Evolutionary conservation across 2,797 vertebrate species (phyloP).

Genomic region (Thripadectes ignobilis): DNA sequence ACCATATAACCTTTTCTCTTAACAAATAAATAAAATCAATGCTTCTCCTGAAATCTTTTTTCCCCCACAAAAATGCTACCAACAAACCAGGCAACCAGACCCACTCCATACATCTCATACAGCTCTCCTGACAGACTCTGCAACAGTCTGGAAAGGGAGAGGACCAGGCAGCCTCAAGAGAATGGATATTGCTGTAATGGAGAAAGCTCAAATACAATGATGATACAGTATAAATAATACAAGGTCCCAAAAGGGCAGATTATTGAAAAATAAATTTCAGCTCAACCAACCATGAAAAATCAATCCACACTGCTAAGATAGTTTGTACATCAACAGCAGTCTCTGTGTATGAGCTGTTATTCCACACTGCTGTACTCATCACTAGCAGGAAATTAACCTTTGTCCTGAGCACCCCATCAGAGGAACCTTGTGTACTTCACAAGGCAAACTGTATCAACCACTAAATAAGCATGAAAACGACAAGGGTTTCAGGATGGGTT

Average conservation of each 20-base stretch:
- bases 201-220: background rate
- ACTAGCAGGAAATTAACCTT: background rate
- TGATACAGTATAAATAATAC: background rate
- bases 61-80: background rate
- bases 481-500: fast-evolving
- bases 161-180: background rate
- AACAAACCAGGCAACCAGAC: background rate
- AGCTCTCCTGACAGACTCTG: background rate
- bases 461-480: background rate
- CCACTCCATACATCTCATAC: background rate
- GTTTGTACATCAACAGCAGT: background rate
- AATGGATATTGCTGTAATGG: background rate
- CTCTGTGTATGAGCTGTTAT: background rate
- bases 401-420: background rate
- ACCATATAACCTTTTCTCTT: background rate
- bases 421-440: background rate
- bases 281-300: constrained; percentile 6
- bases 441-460: background rate
- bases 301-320: background rate
- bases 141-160: background rate
- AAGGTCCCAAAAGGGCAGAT: background rate
- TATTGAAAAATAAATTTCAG: constrained; percentile 8
- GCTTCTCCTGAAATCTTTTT: background rate
- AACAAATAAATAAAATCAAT: background rate
- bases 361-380: background rate